Conservation (phyloP, 2,113 vertebrate genomes). For the Leptodactylus fuscus region DNA sequence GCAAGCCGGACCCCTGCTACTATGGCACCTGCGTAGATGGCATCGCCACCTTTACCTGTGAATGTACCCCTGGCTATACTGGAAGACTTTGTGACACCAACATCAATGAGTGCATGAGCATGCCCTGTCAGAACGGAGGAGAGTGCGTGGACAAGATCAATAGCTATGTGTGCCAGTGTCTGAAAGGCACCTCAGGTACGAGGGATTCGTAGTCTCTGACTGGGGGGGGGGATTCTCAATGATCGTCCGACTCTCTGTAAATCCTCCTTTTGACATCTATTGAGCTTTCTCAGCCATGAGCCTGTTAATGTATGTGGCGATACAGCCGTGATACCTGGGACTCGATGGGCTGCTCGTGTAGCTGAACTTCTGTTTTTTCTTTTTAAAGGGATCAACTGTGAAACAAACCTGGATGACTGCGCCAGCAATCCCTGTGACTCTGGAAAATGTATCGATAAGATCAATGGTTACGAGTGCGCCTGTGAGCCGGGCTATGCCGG, state of each 20-base stretch:
- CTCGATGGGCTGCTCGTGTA: too few species aligned
- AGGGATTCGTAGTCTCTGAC: too few species aligned
- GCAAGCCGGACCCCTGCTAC: constrained; percentile 88
- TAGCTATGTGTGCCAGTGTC: constrained; percentile 85
- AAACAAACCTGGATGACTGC: constrained; percentile 93
- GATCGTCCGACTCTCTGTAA: too few species aligned
- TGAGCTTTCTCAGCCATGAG: background rate
- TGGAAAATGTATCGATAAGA: constrained; percentile 93
- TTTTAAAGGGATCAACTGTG: constrained; percentile 86
- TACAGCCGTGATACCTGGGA: background rate
- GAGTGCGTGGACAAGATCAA: constrained; percentile 90
- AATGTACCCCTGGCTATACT: constrained; percentile 85
- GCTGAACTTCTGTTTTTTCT: background rate
- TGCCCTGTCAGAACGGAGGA: constrained; percentile 91
- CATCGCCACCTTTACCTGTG: constrained; percentile 87
- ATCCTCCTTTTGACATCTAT: too few species aligned
- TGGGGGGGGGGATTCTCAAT: too few species aligned
- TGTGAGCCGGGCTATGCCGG: constrained; percentile 91
- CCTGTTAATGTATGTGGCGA: too few species aligned
- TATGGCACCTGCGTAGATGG: constrained; percentile 88
- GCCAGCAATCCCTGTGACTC: constrained; percentile 89
- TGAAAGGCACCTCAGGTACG: constrained; percentile 88
- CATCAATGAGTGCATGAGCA: constrained; percentile 93
- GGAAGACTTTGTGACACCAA: constrained; percentile 92
- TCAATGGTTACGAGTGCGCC: constrained; percentile 89